These are phyloP conservation scores for Ormyrus labotus DNA, from an alignment of 2,888 invertebrate species.

Conservation along the genomic window DNA sequence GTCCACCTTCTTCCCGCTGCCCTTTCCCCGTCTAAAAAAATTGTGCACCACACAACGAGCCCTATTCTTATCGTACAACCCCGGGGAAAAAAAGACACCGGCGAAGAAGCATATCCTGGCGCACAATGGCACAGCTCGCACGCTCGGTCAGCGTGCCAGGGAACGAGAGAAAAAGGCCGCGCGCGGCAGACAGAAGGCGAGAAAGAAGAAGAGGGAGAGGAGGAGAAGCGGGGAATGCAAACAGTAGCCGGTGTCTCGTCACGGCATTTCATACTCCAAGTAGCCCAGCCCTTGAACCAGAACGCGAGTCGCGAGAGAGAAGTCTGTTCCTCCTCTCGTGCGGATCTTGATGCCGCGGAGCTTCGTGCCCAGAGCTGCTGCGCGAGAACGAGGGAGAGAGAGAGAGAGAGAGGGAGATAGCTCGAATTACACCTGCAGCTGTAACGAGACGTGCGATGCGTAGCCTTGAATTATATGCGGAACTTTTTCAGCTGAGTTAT, in stretches of 20 bases:
- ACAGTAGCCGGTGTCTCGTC: constrained; percentile 12
- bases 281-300: constrained; percentile 14
- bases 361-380: too few species aligned
- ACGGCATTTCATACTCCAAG: not conserved
- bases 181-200: too few species aligned
- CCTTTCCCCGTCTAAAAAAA: not conserved
- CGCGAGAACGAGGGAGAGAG: not conserved
- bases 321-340: too few species aligned
- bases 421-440: constrained; percentile 25
- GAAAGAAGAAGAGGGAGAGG: too few species aligned
- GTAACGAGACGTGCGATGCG: constrained; percentile 36
- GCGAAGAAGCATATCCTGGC: too few species aligned
- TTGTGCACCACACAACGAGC: not conserved
- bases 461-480: constrained; percentile 24
- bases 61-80: constrained; percentile 7
- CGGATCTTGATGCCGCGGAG: too few species aligned
- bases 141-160: too few species aligned
- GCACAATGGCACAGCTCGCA: too few species aligned
- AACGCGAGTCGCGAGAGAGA: not conserved
- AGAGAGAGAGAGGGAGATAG: not conserved
- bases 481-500: too few species aligned
- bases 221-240: not conserved
- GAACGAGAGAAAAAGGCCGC: too few species aligned
- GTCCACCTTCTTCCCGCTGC: too few species aligned
- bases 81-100: too few species aligned